A percentile compares a stretch with the other conserved stretches of the same genome.
phyloP scores from a whole-genome alignment of 2,113 vertebrate genomes.

The Telmatochromis sp. region DNA sequence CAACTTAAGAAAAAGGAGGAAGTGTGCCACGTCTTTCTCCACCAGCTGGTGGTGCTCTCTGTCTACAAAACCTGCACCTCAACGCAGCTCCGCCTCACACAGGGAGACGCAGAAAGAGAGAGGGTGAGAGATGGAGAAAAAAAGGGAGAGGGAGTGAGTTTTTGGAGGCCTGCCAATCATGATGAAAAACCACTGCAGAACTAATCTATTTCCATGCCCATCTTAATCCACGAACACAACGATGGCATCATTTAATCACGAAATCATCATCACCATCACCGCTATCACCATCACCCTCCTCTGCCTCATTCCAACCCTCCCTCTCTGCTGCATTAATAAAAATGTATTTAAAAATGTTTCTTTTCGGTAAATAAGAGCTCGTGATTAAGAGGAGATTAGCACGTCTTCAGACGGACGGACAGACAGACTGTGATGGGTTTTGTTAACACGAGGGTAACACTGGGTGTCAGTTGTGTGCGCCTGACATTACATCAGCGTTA shows the following conservation, averaged over 20 bases:
- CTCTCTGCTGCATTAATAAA: constrained; percentile 53
- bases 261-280: constrained; percentile 60
- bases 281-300: constrained; percentile 35
- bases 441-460: constrained; percentile 64
- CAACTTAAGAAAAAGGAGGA: background rate
- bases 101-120: background rate
- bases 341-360: constrained; percentile 21
- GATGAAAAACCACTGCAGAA: constrained; percentile 70
- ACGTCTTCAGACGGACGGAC: constrained; percentile 51
- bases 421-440: constrained; percentile 66
- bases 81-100: background rate
- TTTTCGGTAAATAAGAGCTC: constrained; percentile 65
- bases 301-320: background rate
- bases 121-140: background rate
- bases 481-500: constrained; percentile 71
- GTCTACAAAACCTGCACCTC: constrained; percentile 7
- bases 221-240: constrained; percentile 71
- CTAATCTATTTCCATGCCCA: constrained; percentile 74
- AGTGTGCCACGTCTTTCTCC: background rate
- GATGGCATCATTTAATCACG: constrained; percentile 76
- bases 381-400: constrained; percentile 73
- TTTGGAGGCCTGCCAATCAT: constrained; percentile 73
- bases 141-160: background rate
- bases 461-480: constrained; percentile 64
- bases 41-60: constrained; percentile 65